Percentiles rank a stretch among this genome's conserved stretches.
Conservation (phyloP, 1,140 invertebrate genomes). For the Lepidurus arcticus region DNA sequence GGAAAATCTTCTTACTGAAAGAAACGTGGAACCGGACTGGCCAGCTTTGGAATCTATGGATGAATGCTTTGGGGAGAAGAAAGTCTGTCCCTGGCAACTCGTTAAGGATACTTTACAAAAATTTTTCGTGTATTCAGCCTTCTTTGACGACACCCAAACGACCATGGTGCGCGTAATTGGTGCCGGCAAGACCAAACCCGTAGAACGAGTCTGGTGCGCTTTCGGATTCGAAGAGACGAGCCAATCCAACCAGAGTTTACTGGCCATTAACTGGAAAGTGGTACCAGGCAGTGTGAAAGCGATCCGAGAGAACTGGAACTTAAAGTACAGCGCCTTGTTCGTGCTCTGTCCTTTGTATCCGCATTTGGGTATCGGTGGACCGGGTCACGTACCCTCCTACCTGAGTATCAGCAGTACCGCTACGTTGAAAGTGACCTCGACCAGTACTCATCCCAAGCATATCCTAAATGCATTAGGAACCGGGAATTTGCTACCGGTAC, state of each 20-base stretch:
- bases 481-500: conserved; percentile 53
- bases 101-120: conserved; percentile 51
- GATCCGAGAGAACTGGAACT: conserved; percentile 88
- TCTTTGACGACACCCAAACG: conserved; percentile 55
- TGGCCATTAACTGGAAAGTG: conserved; percentile 37
- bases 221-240: conserved; percentile 61
- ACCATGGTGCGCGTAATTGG: conserved; percentile 71
- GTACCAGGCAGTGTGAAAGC: conserved; percentile 51
- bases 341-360: conserved; percentile 67
- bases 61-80: not conserved
- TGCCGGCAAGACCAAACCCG: conserved; percentile 74
- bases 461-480: conserved; percentile 38
- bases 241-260: conserved; percentile 24
- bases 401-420: conserved; percentile 56
- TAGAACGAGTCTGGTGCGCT: conserved; percentile 78
- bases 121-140: conserved; percentile 88
- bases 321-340: conserved; percentile 87
- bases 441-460: not conserved
- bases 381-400: conserved; percentile 47
- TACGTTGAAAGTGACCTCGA: conserved; percentile 39
- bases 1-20: not conserved
- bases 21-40: not conserved
- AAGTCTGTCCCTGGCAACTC: conserved; percentile 43
- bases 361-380: conserved; percentile 36
- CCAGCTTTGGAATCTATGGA: not conserved